Evolutionary conservation across 2,888 invertebrate genomes (phyloP), one percentile per base, ranked within the genome.

Genomic region (Drosophila buzzatii): DNA sequence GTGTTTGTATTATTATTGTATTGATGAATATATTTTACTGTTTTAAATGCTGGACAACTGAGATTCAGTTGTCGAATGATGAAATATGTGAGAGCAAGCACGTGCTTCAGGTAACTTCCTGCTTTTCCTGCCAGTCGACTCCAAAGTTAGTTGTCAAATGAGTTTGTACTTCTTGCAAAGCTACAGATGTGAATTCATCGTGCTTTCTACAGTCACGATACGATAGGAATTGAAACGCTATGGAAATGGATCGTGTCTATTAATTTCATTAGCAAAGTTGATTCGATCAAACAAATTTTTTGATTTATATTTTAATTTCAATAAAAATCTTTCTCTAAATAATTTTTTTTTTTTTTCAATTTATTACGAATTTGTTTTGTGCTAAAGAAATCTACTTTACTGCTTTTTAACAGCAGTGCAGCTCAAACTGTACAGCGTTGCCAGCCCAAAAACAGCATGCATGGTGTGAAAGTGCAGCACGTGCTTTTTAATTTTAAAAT

Each of bases 1-100:
- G 61, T 75, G 45, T 52, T 42, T 42, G 31, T 56, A 37, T 12
- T 53, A 37, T 12, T 53, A 44, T n/a, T 51, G 53, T 65, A 53
- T 23, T 16, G 33, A 42, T 12, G 37, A 33, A 35, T 44, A 59
- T 45, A 9, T 72, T 64, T 14, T 14, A 51, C 55, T 59, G 12
- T 42, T 12, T 16, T 27, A 6, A 5, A 41, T 53, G 58, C 60
- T 51, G 58, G 55, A 55, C 45, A 56, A 56, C 55, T 42, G 35
- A 23, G 7, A 35, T 31, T 23, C 53, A 44, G 53, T n/a, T 58
- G 16, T 6, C 44, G 16, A 60, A 51, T 31, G 12, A 8, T n/a
- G 2, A 18, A 7, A 7, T 5, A 5, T 31, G 8, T 31, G 31
- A 47, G 49, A 18, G n/a, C 47, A 27, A 31, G 31, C 31, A 10